These are phyloP conservation scores for Loxodonta africana DNA, from an alignment of 2,113 vertebrate genomes.

Conservation along the genomic window DNA sequence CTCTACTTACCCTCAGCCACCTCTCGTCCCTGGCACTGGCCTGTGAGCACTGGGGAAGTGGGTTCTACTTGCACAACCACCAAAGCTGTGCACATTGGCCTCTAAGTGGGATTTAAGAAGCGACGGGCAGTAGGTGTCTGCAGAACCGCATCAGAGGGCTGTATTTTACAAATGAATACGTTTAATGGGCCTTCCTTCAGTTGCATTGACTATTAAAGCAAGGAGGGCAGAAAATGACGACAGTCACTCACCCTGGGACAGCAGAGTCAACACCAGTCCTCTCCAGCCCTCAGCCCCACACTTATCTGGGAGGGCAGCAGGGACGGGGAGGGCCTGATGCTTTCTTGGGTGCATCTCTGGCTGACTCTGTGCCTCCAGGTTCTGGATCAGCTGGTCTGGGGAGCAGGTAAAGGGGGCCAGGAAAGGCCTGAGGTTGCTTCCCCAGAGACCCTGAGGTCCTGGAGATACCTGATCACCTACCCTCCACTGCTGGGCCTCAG, in stretches of 20 bases:
- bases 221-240: slow-evolving; percentile 80
- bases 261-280: too few relatives aligned
- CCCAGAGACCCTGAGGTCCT: neutral
- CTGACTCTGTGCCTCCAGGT: neutral
- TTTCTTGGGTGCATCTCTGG: neutral
- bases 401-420: too few relatives aligned
- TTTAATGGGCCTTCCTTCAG: slow-evolving; percentile 79
- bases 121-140: slow-evolving; percentile 77
- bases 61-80: slow-evolving; percentile 81
- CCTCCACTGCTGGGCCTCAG: neutral
- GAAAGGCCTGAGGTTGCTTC: neutral
- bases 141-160: slow-evolving; percentile 74
- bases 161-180: slow-evolving; percentile 78
- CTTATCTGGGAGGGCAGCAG: fast-evolving
- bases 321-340: neutral
- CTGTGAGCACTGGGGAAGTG: neutral
- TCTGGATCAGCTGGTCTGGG: neutral
- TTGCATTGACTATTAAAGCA: slow-evolving; percentile 79
- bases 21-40: fast-evolving
- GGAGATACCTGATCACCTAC: neutral
- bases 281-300: neutral
- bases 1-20: fast-evolving
- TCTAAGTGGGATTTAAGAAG: slow-evolving; percentile 82
- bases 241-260: neutral
- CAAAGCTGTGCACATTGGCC: slow-evolving; percentile 73